Evolutionary conservation across 2,797 vertebrate genomes (phyloP), one percentile per base, ranked within the genome.

Genomic region (Chaunax sp.): DNA sequence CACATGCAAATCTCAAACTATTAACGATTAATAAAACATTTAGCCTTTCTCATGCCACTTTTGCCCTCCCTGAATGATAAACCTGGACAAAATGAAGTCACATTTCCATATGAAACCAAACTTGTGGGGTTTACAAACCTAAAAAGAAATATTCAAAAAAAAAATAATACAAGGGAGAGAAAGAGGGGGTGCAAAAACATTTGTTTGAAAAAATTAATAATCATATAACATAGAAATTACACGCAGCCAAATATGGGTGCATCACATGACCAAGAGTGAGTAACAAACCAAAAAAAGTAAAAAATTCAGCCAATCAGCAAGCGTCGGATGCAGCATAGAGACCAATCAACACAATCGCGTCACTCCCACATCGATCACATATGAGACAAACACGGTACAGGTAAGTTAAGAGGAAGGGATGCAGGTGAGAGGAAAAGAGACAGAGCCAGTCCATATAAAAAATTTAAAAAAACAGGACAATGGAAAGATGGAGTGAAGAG

Each of bases 271-370:
- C 89, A 89, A 92, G 86, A 90, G 88, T 92, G 90, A 91, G 83
- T 86, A 81, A 88, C 66, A 85, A 89, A 87, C 60, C 63, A 52
- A 88, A 77, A 76, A 64, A 64, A 80, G 45, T 3, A 49, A 78
- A 79, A 61, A 85, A 84, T 51, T 87, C 89, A 93, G 93, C 92
- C 93, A 93, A 92, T 92, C 92, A 93, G 92, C 92, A 94, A 93
- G 93, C 92, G 63, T 92, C 82, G 78, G 92, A 92, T 93, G 93
- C 92, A 94, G 92, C 87, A 89, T 89, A 91, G 84, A 92, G 88
- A 94, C 91, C 91, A 90, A 89, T 93, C 87, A 90, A 91, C 92
- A 93, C 88, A 62, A 87, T 84, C 73, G 84, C 89, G 89, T 92
- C 90, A 92, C 90, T 92, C 91, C 89, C 90, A 93, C 92, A 87